A percentile compares a stretch with the other conserved stretches of the same genome.
Evolutionary conservation across 2,113 vertebrate species (phyloP).

Genomic region (Neofelis nebulosa): DNA sequence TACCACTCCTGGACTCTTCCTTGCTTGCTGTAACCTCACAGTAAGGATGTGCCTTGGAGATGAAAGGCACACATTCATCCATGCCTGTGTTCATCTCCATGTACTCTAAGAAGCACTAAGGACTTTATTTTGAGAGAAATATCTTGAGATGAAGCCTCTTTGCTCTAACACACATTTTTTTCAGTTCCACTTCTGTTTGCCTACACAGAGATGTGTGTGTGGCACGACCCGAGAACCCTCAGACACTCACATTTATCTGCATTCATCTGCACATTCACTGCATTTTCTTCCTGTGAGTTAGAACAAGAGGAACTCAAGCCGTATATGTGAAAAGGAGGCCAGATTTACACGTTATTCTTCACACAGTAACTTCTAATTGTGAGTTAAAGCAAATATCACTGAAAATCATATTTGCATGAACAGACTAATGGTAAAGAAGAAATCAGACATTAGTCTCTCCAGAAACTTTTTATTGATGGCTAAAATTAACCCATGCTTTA

Average conservation of each 20-base stretch:
- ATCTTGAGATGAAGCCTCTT: not conserved
- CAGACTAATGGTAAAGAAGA: not conserved
- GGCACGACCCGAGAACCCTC: not conserved
- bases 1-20: no score
- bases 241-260: not conserved
- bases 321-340: not conserved
- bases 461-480: not conserved
- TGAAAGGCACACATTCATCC: not conserved
- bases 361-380: not conserved
- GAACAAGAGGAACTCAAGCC: not conserved
- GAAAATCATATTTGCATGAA: not conserved
- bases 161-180: not conserved
- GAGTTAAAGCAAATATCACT: not conserved
- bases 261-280: not conserved
- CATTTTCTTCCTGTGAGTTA: conserved; percentile 28
- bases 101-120: not conserved
- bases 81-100: not conserved
- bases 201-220: not conserved
- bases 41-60: not conserved
- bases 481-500: not conserved
- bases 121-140: not conserved
- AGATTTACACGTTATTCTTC: not conserved
- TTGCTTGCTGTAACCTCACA: not conserved
- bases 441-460: not conserved
- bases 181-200: not conserved